Conservation (phyloP, 2,113 vertebrate species). For the Callorhinus ursinus region DNA sequence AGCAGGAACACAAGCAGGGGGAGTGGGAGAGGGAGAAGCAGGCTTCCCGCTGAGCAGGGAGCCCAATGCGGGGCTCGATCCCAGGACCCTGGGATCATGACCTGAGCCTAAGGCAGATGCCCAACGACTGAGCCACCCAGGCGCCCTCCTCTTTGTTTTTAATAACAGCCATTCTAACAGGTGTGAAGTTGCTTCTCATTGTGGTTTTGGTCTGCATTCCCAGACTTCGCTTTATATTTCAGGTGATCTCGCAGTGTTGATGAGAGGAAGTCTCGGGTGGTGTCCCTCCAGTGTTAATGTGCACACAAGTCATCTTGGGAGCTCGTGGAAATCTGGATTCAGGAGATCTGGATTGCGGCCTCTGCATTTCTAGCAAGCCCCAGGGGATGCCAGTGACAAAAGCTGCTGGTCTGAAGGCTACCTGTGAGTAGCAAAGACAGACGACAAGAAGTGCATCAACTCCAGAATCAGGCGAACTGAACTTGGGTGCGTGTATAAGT, state of each 20-base stretch:
- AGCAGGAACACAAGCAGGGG: no score
- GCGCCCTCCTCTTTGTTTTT: not conserved
- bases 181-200: not conserved
- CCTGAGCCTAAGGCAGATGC: no score
- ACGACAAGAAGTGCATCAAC: no score
- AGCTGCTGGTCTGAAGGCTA: not conserved
- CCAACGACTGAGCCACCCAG: no score
- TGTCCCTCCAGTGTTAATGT: not conserved
- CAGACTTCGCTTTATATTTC: not conserved
- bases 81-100: no score
- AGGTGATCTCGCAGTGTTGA: not conserved
- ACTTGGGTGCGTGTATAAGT: no score
- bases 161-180: not conserved
- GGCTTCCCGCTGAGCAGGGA: no score
- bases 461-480: no score
- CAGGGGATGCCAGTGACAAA: no score
- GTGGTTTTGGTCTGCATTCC: not conserved
- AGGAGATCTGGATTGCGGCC: not conserved
- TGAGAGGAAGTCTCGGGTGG: not conserved
- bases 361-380: not conserved
- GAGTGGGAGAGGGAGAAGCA: no score
- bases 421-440: not conserved
- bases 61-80: no score
- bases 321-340: not conserved
- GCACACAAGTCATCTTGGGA: not conserved